These are phyloP conservation scores for Malacoraja senta DNA, from an alignment of 2,797 vertebrate genomes.

Conservation along the genomic window DNA sequence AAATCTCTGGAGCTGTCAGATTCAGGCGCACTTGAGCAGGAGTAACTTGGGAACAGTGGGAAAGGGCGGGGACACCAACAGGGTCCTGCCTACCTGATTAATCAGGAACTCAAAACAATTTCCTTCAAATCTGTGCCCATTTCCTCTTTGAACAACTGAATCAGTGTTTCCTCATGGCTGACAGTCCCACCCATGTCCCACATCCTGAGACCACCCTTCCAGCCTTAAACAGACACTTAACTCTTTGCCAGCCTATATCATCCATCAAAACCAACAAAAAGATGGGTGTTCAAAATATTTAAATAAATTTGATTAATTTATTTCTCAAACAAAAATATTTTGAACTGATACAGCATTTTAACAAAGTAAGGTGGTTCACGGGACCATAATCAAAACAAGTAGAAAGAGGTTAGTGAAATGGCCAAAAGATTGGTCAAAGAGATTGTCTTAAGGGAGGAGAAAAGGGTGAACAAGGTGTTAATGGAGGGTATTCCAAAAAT, in stretches of 20 bases:
- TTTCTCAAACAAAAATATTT: neutral
- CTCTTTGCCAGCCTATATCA: slow-evolving; percentile 37
- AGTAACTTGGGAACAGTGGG: slow-evolving; percentile 41
- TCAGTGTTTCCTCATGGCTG: slow-evolving; percentile 57
- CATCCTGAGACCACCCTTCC: slow-evolving; percentile 60
- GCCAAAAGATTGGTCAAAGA: too few species aligned
- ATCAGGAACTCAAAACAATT: slow-evolving; percentile 60
- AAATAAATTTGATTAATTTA: neutral
- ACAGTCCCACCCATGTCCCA: slow-evolving; percentile 54
- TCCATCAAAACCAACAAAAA: neutral
- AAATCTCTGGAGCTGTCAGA: neutral
- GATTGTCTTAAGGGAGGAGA: too few species aligned
- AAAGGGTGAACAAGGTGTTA: too few species aligned
- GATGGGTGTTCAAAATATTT: neutral
- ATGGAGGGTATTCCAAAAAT: too few species aligned
- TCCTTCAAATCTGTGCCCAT: slow-evolving; percentile 64
- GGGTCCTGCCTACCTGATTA: slow-evolving; percentile 43
- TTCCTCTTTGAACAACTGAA: slow-evolving; percentile 59
- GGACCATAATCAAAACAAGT: too few species aligned
- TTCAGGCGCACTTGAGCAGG: neutral
- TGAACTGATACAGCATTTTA: neutral
- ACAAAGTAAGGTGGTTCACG: too few species aligned
- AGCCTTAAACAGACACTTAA: slow-evolving; percentile 46
- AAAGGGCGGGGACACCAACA: slow-evolving; percentile 29
- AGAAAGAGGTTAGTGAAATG: too few species aligned